Base-by-base conservation (phyloP, 2,888 invertebrate genomes). In the Acronicta psi region DNA sequence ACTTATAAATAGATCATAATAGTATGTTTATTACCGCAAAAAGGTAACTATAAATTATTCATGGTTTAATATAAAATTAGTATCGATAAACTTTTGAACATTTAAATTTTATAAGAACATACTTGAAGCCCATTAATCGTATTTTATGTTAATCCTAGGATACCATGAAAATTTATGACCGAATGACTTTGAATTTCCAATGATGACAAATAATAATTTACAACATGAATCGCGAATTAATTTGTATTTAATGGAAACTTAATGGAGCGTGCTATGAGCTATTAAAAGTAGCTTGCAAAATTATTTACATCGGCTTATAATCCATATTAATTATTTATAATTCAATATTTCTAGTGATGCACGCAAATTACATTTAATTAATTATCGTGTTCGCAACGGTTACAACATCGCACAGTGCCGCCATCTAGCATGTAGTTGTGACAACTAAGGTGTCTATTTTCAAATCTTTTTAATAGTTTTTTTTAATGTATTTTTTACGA, bases 181-280 rank as follows among this genome's bases (percentile, higher is more conserved):
- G 18, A 40, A 52, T 44, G 46, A 18, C 17, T n/a, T n/a, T 41
- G 25, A 44, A 25, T 41, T 20, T 42, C 17, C 37, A 53, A 54
- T 50, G 41, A 62, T 52, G 45, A 53, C 37, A 49, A 62, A 53
- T 38, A 37, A 17, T 23, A 43, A 42, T 36, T 16, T 17, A 38
- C 8, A 54, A 54, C 38, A 29, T 14, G 25, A 34, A 29, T 20
- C 29, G 9, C 36, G 25, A 55, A 42, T 46, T n/a, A 16, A 46
- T 53, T 64, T 63, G 54, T 10, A 40, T 25, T 8, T 9, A 25
- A 9, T 63, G 52, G 46, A n/a, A 20, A 57, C 37, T 18, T 56
- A 56, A 68, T 67, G 41, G 31, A 55, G 37, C 58, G 54, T 66
- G 55, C 38, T 25, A 53, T 56, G 29, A 20, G 5, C n/a, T n/a